Conservation (phyloP, 2,888 invertebrate genomes). For the Ephialtes manifestator region DNA sequence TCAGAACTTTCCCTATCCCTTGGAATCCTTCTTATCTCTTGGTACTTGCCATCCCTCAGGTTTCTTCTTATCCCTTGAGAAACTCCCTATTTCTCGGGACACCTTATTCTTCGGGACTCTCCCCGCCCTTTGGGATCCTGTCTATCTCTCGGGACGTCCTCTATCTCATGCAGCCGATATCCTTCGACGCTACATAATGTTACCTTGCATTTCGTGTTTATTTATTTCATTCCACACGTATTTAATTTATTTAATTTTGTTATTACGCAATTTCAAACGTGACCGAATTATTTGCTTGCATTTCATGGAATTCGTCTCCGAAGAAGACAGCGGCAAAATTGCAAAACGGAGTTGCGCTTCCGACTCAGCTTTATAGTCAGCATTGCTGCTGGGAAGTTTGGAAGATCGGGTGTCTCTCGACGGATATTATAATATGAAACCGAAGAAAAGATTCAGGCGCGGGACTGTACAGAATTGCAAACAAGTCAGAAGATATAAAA, state of each 20-base stretch:
- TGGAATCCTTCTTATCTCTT: no score
- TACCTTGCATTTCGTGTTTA: no score
- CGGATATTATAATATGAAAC: background rate
- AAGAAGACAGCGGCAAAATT: background rate
- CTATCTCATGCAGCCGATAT: no score
- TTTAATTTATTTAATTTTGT: background rate
- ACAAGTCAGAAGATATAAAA: background rate
- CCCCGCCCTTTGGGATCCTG: no score
- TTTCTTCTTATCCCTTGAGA: no score
- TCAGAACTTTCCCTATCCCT: no score
- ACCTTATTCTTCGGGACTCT: no score
- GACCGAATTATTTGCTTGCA: background rate
- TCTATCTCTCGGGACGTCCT: no score
- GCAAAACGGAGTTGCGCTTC: background rate
- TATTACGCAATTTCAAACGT: background rate
- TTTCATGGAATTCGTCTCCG: background rate
- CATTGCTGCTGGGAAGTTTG: background rate
- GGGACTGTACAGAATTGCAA: background rate
- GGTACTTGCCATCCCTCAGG: no score
- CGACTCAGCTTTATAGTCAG: background rate
- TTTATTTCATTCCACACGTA: no score
- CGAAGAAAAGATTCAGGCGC: background rate
- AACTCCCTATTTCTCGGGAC: no score
- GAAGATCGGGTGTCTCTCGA: constrained; percentile 11
- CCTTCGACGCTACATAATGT: no score